Evolutionary conservation across 2,113 vertebrate genomes (phyloP), one percentile per base, ranked within the genome.

Genomic region (Dunckerocampus dactyliophorus): DNA sequence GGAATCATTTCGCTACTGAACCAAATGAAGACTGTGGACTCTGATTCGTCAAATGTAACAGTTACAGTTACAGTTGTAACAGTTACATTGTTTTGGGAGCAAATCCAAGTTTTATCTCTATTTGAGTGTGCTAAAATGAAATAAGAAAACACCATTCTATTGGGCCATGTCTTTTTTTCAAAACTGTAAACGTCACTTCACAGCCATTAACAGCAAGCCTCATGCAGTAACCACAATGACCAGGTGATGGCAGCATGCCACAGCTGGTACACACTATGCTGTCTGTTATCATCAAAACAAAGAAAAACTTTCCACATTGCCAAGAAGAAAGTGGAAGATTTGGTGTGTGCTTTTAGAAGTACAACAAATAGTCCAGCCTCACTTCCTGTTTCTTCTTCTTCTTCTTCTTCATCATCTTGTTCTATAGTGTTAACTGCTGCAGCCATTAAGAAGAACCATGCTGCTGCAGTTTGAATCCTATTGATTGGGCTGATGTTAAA

Each of bases 201-300:
- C 1, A 50, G 6, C 48, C 6, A 14, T 28, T 28, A 28, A 28
- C 15, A 45, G 19, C 11, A 49, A 1, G 21, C 1, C 7, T 52
- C 2, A 46, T 82, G 84, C 39, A 76, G 69, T 75, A 71, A 59
- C 53, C 11, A 4, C 19, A 54, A 14, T 37, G 52, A 48, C 85
- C 90, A 89, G 85, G 66, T 83, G 89, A 83, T 88, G 90, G 89
- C 85, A 89, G 86, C 83, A 88, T 83, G 78, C 81, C 74, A 87
- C 78, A 88, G 82, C 58, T 43, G 74, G 72, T 82, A 7, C 67
- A n/a, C 47, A 76, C 67, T 13, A 11, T 14, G 39, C 39, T 24
- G 54, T 58, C 58, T 48, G 31, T 53, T 39, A 59, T 24, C 21
- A 65, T 46, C 14, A 47, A 17, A 6, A 42, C 17, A n/a, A 19